A percentile compares a stretch with the other conserved stretches of the same genome.
Conservation (phyloP, 1,140 invertebrate species). For the Lepidurus arcticus region DNA sequence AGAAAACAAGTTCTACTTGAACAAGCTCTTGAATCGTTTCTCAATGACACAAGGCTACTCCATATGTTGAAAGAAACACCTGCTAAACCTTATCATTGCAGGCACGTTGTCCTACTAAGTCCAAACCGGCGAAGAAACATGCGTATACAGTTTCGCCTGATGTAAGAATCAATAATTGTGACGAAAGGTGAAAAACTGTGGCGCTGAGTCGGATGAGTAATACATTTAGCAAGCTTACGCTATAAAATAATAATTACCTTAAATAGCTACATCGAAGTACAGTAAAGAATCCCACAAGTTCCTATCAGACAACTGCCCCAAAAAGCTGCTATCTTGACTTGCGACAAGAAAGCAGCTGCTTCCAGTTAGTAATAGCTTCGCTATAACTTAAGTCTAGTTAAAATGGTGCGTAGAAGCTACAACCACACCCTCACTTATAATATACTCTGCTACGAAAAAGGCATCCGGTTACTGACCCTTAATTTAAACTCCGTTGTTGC, state of each 20-base stretch:
- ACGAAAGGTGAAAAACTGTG: background rate
- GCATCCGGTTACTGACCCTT: conserved; percentile 12
- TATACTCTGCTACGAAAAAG: background rate
- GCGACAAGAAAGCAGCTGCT: no score
- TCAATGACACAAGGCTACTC: background rate
- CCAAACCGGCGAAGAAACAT: background rate
- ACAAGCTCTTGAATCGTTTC: background rate
- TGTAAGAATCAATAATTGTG: conserved; percentile 16
- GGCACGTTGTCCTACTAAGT: background rate
- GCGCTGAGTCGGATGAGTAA: background rate
- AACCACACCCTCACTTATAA: background rate
- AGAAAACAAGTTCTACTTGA: no score
- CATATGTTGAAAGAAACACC: background rate
- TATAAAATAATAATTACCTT: no score
- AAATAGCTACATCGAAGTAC: no score
- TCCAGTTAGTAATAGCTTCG: no score
- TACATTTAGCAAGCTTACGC: background rate
- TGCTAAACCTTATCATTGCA: background rate
- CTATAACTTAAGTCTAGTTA: no score
- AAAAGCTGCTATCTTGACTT: no score
- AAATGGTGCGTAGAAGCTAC: background rate
- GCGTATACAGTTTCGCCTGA: background rate
- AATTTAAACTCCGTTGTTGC: conserved; percentile 15
- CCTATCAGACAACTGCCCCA: no score
- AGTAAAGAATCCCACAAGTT: no score